Conservation (phyloP, 2,888 invertebrate genomes). For the Drosophila engyochracea region DNA sequence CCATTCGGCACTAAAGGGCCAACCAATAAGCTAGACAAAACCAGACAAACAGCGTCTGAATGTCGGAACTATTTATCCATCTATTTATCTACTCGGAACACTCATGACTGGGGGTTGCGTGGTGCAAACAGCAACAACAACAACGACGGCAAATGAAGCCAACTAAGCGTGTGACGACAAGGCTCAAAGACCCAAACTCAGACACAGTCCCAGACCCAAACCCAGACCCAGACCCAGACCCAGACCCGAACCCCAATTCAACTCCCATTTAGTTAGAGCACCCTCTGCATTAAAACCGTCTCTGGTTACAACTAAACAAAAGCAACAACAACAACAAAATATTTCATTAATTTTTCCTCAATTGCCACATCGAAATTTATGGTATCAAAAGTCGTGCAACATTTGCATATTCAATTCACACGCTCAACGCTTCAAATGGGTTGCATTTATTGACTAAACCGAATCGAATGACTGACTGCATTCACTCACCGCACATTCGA, state of each 20-base stretch:
- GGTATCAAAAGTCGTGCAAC: constrained; percentile 34
- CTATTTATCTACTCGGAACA: constrained; percentile 55
- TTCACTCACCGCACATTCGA: constrained; percentile 49
- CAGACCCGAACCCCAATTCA: constrained; percentile 2
- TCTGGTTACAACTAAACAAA: constrained; percentile 58
- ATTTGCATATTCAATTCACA: constrained; percentile 74
- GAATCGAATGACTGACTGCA: constrained; percentile 45
- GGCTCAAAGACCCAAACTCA: background rate
- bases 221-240: background rate
- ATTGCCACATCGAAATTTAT: constrained; percentile 64
- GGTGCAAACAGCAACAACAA: constrained; percentile 1
- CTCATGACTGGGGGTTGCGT: background rate
- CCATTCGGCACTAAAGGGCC: constrained; percentile 15
- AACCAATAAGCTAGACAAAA: constrained; percentile 48
- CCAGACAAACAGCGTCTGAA: constrained; percentile 49
- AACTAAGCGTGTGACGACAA: constrained; percentile 73
- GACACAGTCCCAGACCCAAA: constrained; percentile 1
- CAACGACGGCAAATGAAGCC: constrained; percentile 61
- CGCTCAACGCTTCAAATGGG: constrained; percentile 32
- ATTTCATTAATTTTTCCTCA: constrained; percentile 61
- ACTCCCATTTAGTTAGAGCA: constrained; percentile 26
- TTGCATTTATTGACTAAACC: background rate
- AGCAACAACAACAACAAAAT: background rate
- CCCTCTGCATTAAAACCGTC: constrained; percentile 13
- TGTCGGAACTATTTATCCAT: constrained; percentile 66